A percentile compares a stretch with the other conserved stretches of the same genome.
phyloP scores from a whole-genome alignment of 2,888 invertebrate genomes.

The Tetrapedia diversipes region DNA sequence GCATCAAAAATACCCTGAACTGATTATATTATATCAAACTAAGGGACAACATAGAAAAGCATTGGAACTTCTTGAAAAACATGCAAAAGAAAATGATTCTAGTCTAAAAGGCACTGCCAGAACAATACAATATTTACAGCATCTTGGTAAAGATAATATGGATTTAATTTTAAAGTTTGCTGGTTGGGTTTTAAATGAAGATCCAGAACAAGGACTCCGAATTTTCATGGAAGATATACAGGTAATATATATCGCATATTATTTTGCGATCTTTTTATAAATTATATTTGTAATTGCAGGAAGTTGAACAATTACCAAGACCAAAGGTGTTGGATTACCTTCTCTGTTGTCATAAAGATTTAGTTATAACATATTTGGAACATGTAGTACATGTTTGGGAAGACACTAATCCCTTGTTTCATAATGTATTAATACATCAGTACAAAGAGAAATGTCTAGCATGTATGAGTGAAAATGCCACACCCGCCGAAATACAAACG shows the following conservation, averaged over 20 bases:
- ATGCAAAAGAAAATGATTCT: slow-evolving; percentile 89
- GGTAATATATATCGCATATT: slow-evolving; percentile 60
- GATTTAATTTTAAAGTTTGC: slow-evolving; percentile 97
- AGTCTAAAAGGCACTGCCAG: slow-evolving; percentile 91
- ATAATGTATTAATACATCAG: slow-evolving; percentile 95
- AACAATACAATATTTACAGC: slow-evolving; percentile 95
- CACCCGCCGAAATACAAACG: slow-evolving; percentile 83
- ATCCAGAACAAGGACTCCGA: slow-evolving; percentile 94
- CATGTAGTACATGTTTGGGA: slow-evolving; percentile 96
- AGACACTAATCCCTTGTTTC: slow-evolving; percentile 92
- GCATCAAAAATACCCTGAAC: slow-evolving; percentile 94
- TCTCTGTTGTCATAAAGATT: slow-evolving; percentile 89
- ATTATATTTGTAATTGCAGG: slow-evolving; percentile 81
- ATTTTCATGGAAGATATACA: slow-evolving; percentile 84
- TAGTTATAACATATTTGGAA: slow-evolving; percentile 96
- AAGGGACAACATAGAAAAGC: slow-evolving; percentile 97
- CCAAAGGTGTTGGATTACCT: slow-evolving; percentile 95
- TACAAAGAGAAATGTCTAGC: slow-evolving; percentile 89
- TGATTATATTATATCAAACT: slow-evolving; percentile 97
- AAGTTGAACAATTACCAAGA: slow-evolving; percentile 95
- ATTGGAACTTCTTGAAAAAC: slow-evolving; percentile 92
- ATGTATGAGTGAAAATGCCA: slow-evolving; percentile 77
- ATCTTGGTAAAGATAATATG: slow-evolving; percentile 90
- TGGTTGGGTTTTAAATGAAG: slow-evolving; percentile 94
- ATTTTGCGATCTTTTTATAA: background rate